Conservation (phyloP, 2,113 vertebrate species). For the Pitta sordida region DNA sequence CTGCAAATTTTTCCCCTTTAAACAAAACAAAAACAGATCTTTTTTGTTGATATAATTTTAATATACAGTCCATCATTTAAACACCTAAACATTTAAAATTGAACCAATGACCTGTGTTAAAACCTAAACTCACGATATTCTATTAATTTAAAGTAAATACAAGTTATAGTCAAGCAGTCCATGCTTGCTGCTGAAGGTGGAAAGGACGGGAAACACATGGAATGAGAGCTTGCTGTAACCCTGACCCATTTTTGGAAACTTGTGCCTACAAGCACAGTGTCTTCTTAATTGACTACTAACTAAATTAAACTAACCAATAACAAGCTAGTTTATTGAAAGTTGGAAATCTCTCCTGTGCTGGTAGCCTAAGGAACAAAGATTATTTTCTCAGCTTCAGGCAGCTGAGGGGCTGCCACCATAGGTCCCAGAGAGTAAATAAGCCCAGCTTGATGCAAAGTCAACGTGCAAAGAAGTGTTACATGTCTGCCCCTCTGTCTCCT, state of each 20-base stretch:
- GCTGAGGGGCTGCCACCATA: not conserved
- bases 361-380: not conserved
- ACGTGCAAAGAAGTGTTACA: rapidly evolving
- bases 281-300: not conserved
- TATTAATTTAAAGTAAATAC: not conserved
- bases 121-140: not conserved
- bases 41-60: not conserved
- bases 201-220: not conserved
- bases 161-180: not conserved
- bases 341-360: not conserved
- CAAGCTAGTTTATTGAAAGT: not conserved
- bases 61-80: not conserved
- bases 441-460: not conserved
- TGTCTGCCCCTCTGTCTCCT: not conserved
- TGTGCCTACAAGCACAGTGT: not conserved
- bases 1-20: not conserved
- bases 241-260: not conserved
- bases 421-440: not conserved
- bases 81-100: not conserved
- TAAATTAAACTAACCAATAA: not conserved
- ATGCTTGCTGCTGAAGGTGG: not conserved
- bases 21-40: not conserved
- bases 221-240: not conserved
- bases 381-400: not conserved
- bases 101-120: not conserved